Evolutionary conservation across 1,140 invertebrate species (phyloP).

Genomic region (Achroia grisella): DNA sequence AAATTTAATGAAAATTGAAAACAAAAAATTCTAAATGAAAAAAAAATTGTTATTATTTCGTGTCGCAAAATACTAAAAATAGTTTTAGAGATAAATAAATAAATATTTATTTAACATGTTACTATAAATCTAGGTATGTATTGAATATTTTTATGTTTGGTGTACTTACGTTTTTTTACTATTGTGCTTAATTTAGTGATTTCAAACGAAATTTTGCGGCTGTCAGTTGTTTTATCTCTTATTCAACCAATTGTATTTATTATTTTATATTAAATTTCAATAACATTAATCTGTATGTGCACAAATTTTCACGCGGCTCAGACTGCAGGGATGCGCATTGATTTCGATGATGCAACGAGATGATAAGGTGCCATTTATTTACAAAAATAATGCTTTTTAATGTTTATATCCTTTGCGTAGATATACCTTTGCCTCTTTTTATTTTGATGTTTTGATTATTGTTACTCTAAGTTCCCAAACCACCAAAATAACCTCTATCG

Average conservation of each 20-base stretch:
- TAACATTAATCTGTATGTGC: constrained; percentile 30
- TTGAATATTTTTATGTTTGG: too few species aligned
- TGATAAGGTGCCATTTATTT: constrained; percentile 57
- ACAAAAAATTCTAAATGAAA: constrained; percentile 50
- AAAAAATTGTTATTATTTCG: constrained; percentile 42
- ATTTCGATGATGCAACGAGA: constrained; percentile 67
- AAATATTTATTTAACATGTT: constrained; percentile 35
- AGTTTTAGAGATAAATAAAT: constrained; percentile 22
- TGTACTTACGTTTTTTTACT: too few species aligned
- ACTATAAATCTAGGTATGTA: constrained; percentile 49
- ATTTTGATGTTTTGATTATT: constrained; percentile 13
- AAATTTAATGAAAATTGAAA: constrained; percentile 42
- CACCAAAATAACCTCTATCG: neutral
- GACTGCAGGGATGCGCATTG: constrained; percentile 51
- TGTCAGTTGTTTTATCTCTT: constrained; percentile 71
- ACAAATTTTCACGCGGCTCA: constrained; percentile 50
- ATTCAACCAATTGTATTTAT: constrained; percentile 35
- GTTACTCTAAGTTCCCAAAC: constrained; percentile 13
- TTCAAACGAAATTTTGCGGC: constrained; percentile 37
- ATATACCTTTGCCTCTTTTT: constrained; percentile 9
- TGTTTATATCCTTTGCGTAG: constrained; percentile 2
- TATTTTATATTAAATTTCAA: constrained; percentile 31
- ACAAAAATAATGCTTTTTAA: constrained; percentile 3
- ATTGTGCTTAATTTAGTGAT: too few species aligned
- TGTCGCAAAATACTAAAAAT: constrained; percentile 30